Base-by-base conservation (phyloP, 1,140 invertebrate species). In the Drosophila persimilis region DNA sequence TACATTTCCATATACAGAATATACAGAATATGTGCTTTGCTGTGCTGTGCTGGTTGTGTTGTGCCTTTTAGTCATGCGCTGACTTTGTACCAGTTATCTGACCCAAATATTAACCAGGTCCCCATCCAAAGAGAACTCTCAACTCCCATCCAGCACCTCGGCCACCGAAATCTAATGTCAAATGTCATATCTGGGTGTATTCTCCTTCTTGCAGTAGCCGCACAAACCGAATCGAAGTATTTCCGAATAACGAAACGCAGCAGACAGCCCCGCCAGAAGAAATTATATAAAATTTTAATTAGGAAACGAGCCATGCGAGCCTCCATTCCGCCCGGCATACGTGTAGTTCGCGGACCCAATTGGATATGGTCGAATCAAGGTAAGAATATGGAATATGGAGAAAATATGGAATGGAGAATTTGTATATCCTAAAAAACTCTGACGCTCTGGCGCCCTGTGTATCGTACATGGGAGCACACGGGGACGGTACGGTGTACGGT, bases 351-450 rank as follows among this genome's bases (percentile, higher is more conserved):
- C 52, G 96, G 96, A 8, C 95, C 95, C 22, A 95, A 97, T 91
- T 97, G 96, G 96, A 94, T 94, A 83, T 97, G 96, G 96, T 93
- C 92, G 11, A 93, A 95, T 88, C 96, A 95, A 92, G 93, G 93
- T 93, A 91, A 62, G 69, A 55, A 63, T 29, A 20, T 2, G 22
- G 29, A 56, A 26, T 39, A 53, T 26, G 24, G 24, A 26, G 24
- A 26, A 26, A 26, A 26, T 26, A 59, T 44, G 35, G 31, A 78
- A 50, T 29, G 39, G 64, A 51, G 50, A 56, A 44, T 57, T 83
- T 86, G 78, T 83, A 83, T 79, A 83, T 31, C 60, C 57, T 70
- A 9, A 15, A 15, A 15, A 39, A 20, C 26, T 52, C n/a, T 13
- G 29, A 24, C 9, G 48, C 31, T n/a, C 26, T 8, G 29, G 8